A percentile compares a stretch with the other conserved stretches of the same genome.
These are phyloP conservation scores for Ceratothoa steindachneri DNA, from an alignment of 2,888 invertebrate genomes.

Conservation along the genomic window DNA sequence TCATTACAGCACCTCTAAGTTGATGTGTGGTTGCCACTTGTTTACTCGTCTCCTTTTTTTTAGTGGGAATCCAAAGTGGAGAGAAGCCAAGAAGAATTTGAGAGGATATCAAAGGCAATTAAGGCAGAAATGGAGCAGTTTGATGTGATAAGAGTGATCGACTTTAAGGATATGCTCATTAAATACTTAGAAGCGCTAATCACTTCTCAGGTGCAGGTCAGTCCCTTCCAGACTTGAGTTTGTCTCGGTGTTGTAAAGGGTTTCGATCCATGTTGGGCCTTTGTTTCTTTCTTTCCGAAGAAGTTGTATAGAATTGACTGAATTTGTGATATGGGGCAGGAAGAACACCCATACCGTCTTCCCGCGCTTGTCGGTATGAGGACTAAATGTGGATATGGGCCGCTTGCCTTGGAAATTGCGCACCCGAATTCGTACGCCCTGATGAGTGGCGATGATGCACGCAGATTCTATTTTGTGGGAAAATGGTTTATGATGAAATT, in stretches of 20 bases:
- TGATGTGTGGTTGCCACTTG: too few relatives aligned
- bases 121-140: constrained; percentile 90
- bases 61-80: constrained; percentile 96
- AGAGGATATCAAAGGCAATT: constrained; percentile 87
- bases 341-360: neutral
- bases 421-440: too few relatives aligned
- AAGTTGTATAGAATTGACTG: neutral
- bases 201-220: constrained; percentile 88
- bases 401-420: too few relatives aligned
- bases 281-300: neutral
- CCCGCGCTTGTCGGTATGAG: too few relatives aligned
- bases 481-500: too few relatives aligned
- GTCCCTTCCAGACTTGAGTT: neutral
- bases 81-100: constrained; percentile 91
- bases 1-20: too few relatives aligned
- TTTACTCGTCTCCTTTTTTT: constrained; percentile 42
- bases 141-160: constrained; percentile 78
- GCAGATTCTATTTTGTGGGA: too few relatives aligned
- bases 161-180: constrained; percentile 83
- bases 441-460: too few relatives aligned
- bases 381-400: too few relatives aligned
- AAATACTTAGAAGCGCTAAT: constrained; percentile 90
- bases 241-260: constrained; percentile 6
- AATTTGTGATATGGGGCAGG: neutral
- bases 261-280: neutral